phyloP scores from a whole-genome alignment of 2,113 vertebrate species.

The Nerophis ophidion region DNA sequence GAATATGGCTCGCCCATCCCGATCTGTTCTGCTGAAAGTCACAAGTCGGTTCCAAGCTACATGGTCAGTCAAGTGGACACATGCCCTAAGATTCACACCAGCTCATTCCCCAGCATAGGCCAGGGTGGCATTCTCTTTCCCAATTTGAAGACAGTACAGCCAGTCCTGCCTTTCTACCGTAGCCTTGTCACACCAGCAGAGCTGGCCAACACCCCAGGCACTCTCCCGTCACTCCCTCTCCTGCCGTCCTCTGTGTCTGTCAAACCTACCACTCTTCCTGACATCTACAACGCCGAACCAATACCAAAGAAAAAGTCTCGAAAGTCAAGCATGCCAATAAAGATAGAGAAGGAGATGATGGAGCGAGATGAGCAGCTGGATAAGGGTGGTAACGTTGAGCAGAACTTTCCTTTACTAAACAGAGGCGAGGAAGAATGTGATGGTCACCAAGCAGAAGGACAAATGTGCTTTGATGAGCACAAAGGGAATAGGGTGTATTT shows the following conservation, averaged over 20 bases:
- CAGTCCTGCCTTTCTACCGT: conserved; percentile 92
- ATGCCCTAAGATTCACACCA: conserved; percentile 74
- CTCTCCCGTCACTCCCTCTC: conserved; percentile 85
- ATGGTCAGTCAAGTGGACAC: conserved; percentile 72
- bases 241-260: conserved; percentile 84
- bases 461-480: conserved; percentile 38
- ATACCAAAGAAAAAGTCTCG: conserved; percentile 98
- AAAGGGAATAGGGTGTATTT: not conserved
- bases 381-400: conserved; percentile 76
- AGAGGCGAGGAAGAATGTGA: conserved; percentile 64
- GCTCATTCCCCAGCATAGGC: conserved; percentile 68
- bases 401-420: conserved; percentile 67
- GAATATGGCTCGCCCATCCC: conserved; percentile 63
- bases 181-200: conserved; percentile 91
- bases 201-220: conserved; percentile 88
- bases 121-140: conserved; percentile 89
- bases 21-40: conserved; percentile 63
- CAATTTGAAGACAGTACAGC: conserved; percentile 93
- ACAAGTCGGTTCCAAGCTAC: conserved; percentile 75
- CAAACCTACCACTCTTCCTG: conserved; percentile 67
- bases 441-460: conserved; percentile 12
- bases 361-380: conserved; percentile 67
- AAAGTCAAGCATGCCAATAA: conserved; percentile 97
- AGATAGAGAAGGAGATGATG: conserved; percentile 87
- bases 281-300: conserved; percentile 67